Evolutionary conservation across 1,140 invertebrate genomes (phyloP), one percentile per base, ranked within the genome.

Genomic region (Drosophila willistoni): DNA sequence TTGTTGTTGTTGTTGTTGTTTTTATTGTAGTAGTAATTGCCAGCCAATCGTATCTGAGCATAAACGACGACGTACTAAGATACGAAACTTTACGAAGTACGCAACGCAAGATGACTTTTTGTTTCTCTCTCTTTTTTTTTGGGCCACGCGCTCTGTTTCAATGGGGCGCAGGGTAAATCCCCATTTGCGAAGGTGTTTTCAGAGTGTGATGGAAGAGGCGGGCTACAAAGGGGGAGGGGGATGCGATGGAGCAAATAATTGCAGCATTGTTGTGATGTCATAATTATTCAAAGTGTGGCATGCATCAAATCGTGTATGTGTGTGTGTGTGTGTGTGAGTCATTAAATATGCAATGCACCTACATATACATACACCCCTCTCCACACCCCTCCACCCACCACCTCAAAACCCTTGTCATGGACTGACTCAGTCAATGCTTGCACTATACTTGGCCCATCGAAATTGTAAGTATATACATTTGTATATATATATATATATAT

Each of bases 21-120:
- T n/a, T 42, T 19, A 3, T 47, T 2, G 17, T 51, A 22, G 19
- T 51, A 51, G 12, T 39, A 65, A 60, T 63, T 47, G 36, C 2
- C 39, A 71, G 68, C 76, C 76, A 78, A 78, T 78, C 71, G 64
- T 63, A 17, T 56, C 59, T 71, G 14, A 64, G 71, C 70, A 62
- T 17, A 74, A 63, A 73, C 71, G 54, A 22, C 36, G 61, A 55
- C 62, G 13, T 63, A 56, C 42, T 60, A 34, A 19, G 36, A 39
- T n/a, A 34, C 34, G 55, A 41, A 64, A 51, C 10, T 54, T 36
- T 10, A 64, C 42, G 39, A 54, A 54, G 59, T 39, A 19, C 14
- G 1, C 34, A 19, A 39, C 60, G 42, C 44, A 56, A 22, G 51
- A 12, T 41, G 70, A 61, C 22, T 34, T 19, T 14, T 7, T 7